Evolutionary conservation across 1,140 invertebrate species (phyloP).

Genomic region (Parapsyche elsis): DNA sequence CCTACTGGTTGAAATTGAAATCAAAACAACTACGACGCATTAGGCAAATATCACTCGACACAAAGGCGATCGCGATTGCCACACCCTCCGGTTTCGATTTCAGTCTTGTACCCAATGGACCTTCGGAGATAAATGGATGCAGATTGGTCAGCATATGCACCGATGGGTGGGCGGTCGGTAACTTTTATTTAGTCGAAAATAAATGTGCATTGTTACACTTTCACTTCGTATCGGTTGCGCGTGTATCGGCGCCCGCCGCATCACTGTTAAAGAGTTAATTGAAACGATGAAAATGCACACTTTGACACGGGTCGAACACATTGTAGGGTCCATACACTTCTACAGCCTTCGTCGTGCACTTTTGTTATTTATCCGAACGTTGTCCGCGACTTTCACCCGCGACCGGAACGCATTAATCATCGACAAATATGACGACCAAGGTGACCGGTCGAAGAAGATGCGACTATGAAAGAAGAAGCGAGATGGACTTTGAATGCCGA

Average conservation of each 20-base stretch:
- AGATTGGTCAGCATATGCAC: neutral
- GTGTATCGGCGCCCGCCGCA: neutral
- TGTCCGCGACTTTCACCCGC: slow-evolving; percentile 2
- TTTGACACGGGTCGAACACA: neutral
- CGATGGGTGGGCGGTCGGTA: no score
- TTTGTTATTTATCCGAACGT: neutral
- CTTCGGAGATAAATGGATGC: slow-evolving; percentile 25
- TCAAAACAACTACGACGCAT: no score
- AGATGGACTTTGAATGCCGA: neutral
- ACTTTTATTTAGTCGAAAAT: neutral
- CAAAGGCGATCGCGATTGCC: neutral
- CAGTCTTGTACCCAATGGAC: neutral
- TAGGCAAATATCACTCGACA: no score
- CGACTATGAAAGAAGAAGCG: neutral
- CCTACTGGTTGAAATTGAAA: no score
- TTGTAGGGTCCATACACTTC: neutral
- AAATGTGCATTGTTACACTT: slow-evolving; percentile 6
- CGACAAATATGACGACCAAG: neutral
- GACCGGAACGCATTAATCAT: slow-evolving; percentile 1
- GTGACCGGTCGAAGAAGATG: neutral
- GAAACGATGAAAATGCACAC: slow-evolving; percentile 27
- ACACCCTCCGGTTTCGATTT: slow-evolving; percentile 20
- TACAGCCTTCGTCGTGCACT: neutral
- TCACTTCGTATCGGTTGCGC: slow-evolving; percentile 7
- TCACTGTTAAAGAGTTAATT: slow-evolving; percentile 1